phyloP scores from a whole-genome alignment of 2,888 invertebrate species.

The Arrhopalites spinosus region DNA sequence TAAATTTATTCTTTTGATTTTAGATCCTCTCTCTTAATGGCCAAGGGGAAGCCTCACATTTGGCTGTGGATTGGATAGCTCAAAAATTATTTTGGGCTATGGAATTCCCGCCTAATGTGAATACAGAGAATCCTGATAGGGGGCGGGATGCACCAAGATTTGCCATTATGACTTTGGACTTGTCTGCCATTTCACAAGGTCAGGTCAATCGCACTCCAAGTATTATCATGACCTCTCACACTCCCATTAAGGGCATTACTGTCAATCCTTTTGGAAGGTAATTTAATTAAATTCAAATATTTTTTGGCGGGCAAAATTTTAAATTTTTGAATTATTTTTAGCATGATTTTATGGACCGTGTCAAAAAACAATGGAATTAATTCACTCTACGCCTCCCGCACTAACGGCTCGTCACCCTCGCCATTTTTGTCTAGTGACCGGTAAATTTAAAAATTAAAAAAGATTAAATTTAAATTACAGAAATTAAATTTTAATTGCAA shows the following conservation, averaged over 20 bases:
- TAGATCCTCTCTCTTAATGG: constrained; percentile 24
- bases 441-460: constrained; percentile 21
- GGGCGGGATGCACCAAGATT: constrained; percentile 60
- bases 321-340: constrained; percentile 56
- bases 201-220: constrained; percentile 39
- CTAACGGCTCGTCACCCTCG: constrained; percentile 52
- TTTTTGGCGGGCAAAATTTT: background rate
- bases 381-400: constrained; percentile 67
- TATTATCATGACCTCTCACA: constrained; percentile 55
- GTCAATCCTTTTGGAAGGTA: constrained; percentile 77
- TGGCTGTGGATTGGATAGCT: constrained; percentile 87
- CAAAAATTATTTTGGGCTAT: constrained; percentile 78
- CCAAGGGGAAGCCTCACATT: constrained; percentile 52
- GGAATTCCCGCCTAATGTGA: constrained; percentile 64
- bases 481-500: background rate
- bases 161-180: constrained; percentile 48
- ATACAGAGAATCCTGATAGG: constrained; percentile 9
- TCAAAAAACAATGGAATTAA: constrained; percentile 66
- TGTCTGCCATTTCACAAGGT: constrained; percentile 29
- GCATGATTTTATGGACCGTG: constrained; percentile 78
- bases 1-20: background rate
- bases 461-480: background rate
- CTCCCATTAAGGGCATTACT: constrained; percentile 70
- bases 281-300: constrained; percentile 43
- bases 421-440: constrained; percentile 44